A percentile compares a stretch with the other conserved stretches of the same genome.
phyloP scores from a whole-genome alignment of 2,797 vertebrate species.

The Phaenicophaeus curvirostris region DNA sequence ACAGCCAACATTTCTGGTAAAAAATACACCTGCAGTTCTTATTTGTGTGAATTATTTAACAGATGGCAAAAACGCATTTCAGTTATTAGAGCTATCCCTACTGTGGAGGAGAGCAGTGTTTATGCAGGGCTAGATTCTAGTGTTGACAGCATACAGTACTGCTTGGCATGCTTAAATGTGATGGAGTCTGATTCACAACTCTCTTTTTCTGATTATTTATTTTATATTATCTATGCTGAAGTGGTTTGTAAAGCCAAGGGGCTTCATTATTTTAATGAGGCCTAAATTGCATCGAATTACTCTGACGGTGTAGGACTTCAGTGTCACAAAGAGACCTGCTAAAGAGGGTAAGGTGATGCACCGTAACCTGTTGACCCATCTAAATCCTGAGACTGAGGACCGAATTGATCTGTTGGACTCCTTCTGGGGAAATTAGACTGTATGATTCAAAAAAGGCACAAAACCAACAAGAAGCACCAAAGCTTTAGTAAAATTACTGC shows the following conservation, averaged over 20 bases:
- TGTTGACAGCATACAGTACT: background rate
- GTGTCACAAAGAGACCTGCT: background rate
- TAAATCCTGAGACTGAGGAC: background rate
- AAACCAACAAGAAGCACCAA: background rate
- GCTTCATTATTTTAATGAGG: background rate
- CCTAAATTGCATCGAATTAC: background rate
- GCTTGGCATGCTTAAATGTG: background rate
- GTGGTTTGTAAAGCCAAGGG: background rate
- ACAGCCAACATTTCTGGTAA: constrained; percentile 56
- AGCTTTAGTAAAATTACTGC: background rate
- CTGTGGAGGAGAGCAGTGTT: constrained; percentile 9
- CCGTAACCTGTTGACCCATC: fast-evolving
- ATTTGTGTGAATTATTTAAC: constrained; percentile 70
- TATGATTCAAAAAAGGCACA: background rate
- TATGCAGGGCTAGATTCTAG: background rate
- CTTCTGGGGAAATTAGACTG: background rate
- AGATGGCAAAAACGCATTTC: constrained; percentile 66
- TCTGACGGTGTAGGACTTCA: background rate
- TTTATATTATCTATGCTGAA: background rate
- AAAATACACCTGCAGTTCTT: constrained; percentile 35
- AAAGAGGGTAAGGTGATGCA: background rate
- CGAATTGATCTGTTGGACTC: background rate
- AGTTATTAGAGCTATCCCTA: background rate
- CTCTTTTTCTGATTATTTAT: background rate
- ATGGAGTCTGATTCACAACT: background rate